Conservation (phyloP, 2,113 vertebrate species). For the Uropsilus gracilis region DNA sequence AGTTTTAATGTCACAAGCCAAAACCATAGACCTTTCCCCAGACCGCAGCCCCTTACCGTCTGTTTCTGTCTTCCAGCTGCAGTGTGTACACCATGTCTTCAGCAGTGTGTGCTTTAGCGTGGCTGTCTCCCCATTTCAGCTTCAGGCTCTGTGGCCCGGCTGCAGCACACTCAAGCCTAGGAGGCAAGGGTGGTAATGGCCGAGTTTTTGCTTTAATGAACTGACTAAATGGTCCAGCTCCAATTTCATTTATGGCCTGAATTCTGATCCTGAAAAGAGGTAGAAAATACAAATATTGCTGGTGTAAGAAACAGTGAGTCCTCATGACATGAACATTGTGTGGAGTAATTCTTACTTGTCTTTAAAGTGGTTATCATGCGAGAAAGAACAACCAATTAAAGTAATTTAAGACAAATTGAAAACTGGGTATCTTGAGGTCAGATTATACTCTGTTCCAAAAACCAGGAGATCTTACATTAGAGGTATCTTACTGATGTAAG, state of each 20-base stretch:
- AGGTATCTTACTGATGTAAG: too few species aligned
- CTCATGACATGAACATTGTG: neutral
- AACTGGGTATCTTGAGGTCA: neutral
- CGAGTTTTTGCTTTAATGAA: conserved; percentile 92
- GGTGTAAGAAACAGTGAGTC: neutral
- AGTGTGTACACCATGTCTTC: conserved; percentile 93
- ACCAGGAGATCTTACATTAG: too few species aligned
- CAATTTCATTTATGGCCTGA: conserved; percentile 95
- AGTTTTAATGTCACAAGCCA: accelerated
- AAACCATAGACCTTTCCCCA: accelerated
- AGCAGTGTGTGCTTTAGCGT: conserved; percentile 85
- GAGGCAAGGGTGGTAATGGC: conserved; percentile 94
- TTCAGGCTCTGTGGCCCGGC: conserved; percentile 98
- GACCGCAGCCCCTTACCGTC: conserved; percentile 86
- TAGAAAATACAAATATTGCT: neutral
- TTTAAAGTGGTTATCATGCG: neutral
- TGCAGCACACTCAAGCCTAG: conserved; percentile 95
- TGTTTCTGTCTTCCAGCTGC: conserved; percentile 96
- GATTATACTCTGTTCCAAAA: neutral
- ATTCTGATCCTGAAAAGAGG: conserved; percentile 90
- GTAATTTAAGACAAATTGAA: neutral
- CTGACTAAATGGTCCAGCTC: conserved; percentile 92
- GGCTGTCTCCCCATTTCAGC: conserved; percentile 96
- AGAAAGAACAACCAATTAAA: neutral
- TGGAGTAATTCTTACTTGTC: neutral